These are phyloP conservation scores for Oryzias melastigma DNA, from an alignment of 2,113 vertebrate genomes.

Conservation along the genomic window DNA sequence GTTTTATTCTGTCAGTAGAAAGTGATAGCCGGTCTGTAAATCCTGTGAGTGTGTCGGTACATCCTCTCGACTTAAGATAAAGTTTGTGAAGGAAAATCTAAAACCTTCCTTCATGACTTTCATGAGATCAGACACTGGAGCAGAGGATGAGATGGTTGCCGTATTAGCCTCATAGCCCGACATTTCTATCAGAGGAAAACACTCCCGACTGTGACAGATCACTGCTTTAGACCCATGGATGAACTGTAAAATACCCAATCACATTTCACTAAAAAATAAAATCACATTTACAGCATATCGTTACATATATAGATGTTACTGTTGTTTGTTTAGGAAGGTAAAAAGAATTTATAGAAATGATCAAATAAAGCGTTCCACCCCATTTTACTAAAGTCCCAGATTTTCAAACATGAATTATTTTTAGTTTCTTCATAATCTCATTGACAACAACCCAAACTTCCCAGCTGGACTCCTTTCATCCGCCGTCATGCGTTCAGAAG, in stretches of 20 bases:
- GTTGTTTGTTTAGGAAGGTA: no score
- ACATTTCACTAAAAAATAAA: no score
- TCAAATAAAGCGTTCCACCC: no score
- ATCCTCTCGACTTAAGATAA: slow-evolving; percentile 1
- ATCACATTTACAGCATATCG: no score
- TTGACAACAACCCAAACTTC: no score
- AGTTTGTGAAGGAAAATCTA: slow-evolving; percentile 1
- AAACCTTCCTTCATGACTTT: not conserved
- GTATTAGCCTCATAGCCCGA: not conserved
- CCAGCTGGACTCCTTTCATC: no score
- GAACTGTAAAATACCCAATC: not conserved
- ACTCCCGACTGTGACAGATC: not conserved
- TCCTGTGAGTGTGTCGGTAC: not conserved
- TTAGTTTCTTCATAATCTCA: no score
- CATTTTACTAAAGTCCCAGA: no score
- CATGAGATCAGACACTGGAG: not conserved
- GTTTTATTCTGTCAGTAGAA: not conserved
- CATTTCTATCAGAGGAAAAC: not conserved
- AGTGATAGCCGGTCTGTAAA: slow-evolving; percentile 6
- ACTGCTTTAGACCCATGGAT: not conserved
- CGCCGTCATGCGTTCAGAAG: no score
- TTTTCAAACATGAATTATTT: no score
- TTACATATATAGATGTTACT: no score
- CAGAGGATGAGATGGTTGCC: not conserved
- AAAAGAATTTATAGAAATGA: no score